Evolutionary conservation across 1,140 invertebrate species (phyloP).

Genomic region (Drosophila novamexicana): DNA sequence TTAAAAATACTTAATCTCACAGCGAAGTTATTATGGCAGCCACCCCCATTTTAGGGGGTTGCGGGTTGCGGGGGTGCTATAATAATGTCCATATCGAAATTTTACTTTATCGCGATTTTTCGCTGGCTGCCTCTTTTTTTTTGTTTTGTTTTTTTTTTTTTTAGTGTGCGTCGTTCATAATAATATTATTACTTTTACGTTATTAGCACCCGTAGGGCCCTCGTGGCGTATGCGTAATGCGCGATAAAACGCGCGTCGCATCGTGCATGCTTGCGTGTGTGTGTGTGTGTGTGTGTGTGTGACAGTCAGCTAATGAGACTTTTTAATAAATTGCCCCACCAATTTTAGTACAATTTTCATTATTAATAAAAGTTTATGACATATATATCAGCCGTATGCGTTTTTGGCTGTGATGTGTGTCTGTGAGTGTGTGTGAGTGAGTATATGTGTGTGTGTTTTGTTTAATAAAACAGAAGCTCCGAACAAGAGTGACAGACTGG

Average conservation of each 20-base stretch:
- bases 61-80: conserved; percentile 39
- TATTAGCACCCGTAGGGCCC: conserved; percentile 79
- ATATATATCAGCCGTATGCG: conserved; percentile 63
- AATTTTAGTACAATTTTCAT: conserved; percentile 82
- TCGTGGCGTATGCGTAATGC: conserved; percentile 77
- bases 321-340: conserved; percentile 80
- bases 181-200: conserved; percentile 73
- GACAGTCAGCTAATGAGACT: conserved; percentile 74
- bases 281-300: conserved; percentile 18
- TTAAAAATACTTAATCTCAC: conserved; percentile 82
- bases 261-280: background rate
- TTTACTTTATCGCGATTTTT: conserved; percentile 78
- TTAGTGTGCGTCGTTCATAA: conserved; percentile 40
- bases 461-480: conserved; percentile 57
- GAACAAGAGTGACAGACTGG: background rate
- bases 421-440: no score
- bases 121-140: conserved; percentile 36
- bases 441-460: conserved; percentile 5
- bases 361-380: conserved; percentile 82
- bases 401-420: conserved; percentile 29
- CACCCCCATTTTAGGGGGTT: conserved; percentile 23
- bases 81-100: conserved; percentile 80
- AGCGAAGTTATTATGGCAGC: conserved; percentile 63
- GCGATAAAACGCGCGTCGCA: conserved; percentile 61
- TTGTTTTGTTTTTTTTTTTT: conserved; percentile 35